phyloP scores from a whole-genome alignment of 2,888 invertebrate species.

The Nemurella pictetii region DNA sequence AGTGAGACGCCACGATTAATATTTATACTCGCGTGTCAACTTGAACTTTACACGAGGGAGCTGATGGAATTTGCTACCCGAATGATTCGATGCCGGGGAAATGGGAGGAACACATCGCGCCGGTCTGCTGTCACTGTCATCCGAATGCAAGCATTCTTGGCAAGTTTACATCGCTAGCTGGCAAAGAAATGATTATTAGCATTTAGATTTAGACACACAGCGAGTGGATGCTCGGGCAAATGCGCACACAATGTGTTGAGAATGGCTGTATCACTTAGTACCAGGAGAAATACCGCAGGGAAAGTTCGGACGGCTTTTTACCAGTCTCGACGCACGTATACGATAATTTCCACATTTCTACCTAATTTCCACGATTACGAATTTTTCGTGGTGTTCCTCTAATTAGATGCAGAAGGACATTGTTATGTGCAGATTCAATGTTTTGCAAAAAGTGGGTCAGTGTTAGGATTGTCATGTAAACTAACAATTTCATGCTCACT shows the following conservation, averaged over 20 bases:
- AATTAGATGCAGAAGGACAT: background rate
- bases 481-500: constrained; percentile 4
- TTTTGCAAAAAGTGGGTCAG: constrained; percentile 19
- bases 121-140: background rate
- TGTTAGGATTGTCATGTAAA: constrained; percentile 13
- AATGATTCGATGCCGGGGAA: too few relatives aligned
- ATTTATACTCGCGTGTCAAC: background rate
- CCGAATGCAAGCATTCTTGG: background rate
- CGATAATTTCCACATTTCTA: background rate
- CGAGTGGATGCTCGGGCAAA: background rate
- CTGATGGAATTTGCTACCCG: background rate
- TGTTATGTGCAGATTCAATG: background rate
- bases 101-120: background rate
- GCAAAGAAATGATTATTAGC: background rate
- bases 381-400: background rate
- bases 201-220: background rate
- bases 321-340: background rate
- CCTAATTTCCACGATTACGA: background rate
- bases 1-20: background rate
- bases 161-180: background rate
- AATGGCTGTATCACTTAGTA: background rate
- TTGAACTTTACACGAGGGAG: background rate
- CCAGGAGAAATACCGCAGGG: background rate
- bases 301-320: background rate
- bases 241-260: background rate